Evolutionary conservation across 1,140 invertebrate species (phyloP).

Genomic region (Ceratitis capitata): DNA sequence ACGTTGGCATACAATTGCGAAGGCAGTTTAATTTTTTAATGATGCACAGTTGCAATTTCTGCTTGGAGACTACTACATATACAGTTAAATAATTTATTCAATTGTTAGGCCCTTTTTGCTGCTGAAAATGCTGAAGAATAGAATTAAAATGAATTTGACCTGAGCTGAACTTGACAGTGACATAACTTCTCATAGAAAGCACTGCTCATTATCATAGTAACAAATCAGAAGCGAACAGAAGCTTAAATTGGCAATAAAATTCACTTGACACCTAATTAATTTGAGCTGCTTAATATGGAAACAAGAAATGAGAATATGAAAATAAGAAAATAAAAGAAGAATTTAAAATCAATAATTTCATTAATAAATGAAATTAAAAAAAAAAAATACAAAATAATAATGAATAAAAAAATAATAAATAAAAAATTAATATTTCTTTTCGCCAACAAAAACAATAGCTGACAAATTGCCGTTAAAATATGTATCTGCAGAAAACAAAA

Average conservation of each 20-base stretch:
- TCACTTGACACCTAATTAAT: not conserved
- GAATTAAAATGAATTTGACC: not conserved
- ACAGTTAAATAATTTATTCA: not conserved
- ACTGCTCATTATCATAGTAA: not conserved
- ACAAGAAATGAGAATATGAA: not conserved
- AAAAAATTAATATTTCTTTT: too few relatives aligned
- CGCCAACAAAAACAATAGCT: not conserved
- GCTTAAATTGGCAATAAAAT: not conserved
- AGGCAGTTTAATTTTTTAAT: not conserved
- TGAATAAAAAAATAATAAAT: not conserved
- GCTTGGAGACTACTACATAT: not conserved
- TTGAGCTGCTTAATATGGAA: not conserved
- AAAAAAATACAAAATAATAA: not conserved
- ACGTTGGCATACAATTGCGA: not conserved
- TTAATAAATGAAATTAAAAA: too few relatives aligned
- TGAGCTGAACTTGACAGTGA: not conserved
- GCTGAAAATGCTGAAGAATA: not conserved
- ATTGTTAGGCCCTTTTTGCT: too few relatives aligned
- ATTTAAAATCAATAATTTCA: too few relatives aligned
- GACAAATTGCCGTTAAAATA: not conserved
- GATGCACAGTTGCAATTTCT: not conserved
- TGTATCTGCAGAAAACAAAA: too few relatives aligned
- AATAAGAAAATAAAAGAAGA: not conserved
- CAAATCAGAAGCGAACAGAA: slow-evolving; percentile 9
- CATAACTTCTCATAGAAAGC: not conserved